These are phyloP conservation scores for Lepidotrigona ventralis DNA, from an alignment of 1,140 invertebrate species.

Conservation along the genomic window DNA sequence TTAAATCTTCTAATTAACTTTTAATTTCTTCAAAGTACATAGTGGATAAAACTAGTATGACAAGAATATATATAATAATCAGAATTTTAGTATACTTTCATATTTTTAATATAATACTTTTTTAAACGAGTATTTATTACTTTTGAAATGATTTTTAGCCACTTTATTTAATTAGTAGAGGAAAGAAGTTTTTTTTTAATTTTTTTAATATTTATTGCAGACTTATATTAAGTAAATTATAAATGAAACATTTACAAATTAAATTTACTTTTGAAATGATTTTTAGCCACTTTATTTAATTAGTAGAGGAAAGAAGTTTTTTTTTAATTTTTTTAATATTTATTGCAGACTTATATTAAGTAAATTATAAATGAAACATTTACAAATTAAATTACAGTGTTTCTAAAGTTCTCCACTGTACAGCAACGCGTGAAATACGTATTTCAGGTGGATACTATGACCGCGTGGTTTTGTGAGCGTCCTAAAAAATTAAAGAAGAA, in stretches of 20 bases:
- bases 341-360: neutral
- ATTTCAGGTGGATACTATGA: neutral
- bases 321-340: neutral
- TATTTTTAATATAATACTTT: neutral
- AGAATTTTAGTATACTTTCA: neutral
- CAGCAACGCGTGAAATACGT: neutral
- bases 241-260: neutral
- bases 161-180: neutral
- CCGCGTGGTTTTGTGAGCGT: neutral
- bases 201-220: neutral
- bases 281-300: neutral
- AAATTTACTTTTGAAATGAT: neutral
- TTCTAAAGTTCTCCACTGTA: neutral
- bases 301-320: neutral
- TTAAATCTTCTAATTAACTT: neutral
- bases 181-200: neutral
- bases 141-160: neutral
- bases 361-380: neutral
- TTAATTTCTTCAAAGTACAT: neutral
- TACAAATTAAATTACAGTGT: neutral
- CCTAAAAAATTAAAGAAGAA: neutral
- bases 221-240: neutral
- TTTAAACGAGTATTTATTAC: neutral
- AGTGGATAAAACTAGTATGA: neutral
- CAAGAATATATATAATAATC: too few relatives aligned